Conservation (phyloP, 2,888 invertebrate genomes). For the Tortrix viridana region DNA sequence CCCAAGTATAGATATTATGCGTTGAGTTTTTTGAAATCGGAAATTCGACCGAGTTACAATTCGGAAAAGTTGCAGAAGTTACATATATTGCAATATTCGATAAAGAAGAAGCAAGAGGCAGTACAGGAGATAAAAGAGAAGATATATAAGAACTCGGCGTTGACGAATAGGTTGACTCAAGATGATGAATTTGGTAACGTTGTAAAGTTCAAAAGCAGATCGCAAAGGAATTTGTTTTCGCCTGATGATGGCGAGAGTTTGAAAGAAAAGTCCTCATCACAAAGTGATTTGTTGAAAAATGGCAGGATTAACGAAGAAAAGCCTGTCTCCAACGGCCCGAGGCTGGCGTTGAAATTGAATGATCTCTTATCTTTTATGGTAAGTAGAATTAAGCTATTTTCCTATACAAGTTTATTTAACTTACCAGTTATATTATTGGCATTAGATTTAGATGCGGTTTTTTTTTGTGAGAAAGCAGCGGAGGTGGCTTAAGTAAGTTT, state of each 20-base stretch:
- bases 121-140: constrained; percentile 81
- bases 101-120: constrained; percentile 87
- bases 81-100: constrained; percentile 88
- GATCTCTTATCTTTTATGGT: constrained; percentile 81
- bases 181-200: constrained; percentile 56
- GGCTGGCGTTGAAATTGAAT: constrained; percentile 73
- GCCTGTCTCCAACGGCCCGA: constrained; percentile 67
- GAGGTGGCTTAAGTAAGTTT: no score
- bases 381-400: constrained; percentile 38
- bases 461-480: no score
- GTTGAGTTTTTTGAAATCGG: constrained; percentile 82
- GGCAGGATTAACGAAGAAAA: constrained; percentile 67
- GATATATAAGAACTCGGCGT: constrained; percentile 75
- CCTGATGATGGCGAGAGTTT: constrained; percentile 57
- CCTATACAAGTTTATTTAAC: no score
- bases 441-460: no score
- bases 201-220: constrained; percentile 60
- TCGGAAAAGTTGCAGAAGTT: constrained; percentile 88
- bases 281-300: constrained; percentile 63
- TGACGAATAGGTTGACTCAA: constrained; percentile 55
- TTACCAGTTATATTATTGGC: no score
- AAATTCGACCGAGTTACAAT: constrained; percentile 89
- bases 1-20: constrained; percentile 76
- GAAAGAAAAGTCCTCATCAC: constrained; percentile 58
- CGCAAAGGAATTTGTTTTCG: constrained; percentile 69